These are phyloP conservation scores for Pardalotus punctatus DNA, from an alignment of 2,113 vertebrate genomes.

Conservation along the genomic window DNA sequence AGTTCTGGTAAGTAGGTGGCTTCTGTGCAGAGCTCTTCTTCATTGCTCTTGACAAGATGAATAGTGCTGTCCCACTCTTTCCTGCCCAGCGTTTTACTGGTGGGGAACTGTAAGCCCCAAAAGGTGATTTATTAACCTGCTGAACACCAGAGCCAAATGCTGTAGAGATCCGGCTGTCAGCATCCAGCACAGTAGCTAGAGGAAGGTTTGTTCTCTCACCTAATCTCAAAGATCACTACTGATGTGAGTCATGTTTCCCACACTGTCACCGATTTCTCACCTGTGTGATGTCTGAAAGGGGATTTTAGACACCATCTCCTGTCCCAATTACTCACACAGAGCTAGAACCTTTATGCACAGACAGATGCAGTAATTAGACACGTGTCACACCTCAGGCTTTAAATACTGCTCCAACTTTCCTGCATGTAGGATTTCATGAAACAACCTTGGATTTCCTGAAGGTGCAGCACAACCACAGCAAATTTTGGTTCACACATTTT, in stretches of 20 bases:
- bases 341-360: neutral
- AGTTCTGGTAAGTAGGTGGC: neutral
- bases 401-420: neutral
- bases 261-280: constrained; percentile 23
- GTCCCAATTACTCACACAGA: constrained; percentile 22
- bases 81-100: neutral
- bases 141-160: neutral
- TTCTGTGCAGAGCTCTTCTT: neutral
- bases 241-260: constrained; percentile 58
- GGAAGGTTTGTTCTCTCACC: neutral
- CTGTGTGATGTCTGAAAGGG: constrained; percentile 14
- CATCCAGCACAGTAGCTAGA: neutral
- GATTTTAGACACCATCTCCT: constrained; percentile 28
- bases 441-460: neutral
- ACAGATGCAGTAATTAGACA: neutral
- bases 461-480: neutral
- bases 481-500: neutral
- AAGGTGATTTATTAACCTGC: neutral
- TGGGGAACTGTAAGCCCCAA: neutral
- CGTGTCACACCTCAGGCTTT: neutral
- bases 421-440: neutral
- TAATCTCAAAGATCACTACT: neutral
- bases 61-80: neutral
- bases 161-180: neutral
- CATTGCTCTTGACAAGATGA: neutral